Percentiles rank a stretch among this genome's conserved stretches.
These are phyloP conservation scores for Glandiceps talaboti DNA, from an alignment of 53 echinoderm and acorn worm genomes.

Conservation along the genomic window DNA sequence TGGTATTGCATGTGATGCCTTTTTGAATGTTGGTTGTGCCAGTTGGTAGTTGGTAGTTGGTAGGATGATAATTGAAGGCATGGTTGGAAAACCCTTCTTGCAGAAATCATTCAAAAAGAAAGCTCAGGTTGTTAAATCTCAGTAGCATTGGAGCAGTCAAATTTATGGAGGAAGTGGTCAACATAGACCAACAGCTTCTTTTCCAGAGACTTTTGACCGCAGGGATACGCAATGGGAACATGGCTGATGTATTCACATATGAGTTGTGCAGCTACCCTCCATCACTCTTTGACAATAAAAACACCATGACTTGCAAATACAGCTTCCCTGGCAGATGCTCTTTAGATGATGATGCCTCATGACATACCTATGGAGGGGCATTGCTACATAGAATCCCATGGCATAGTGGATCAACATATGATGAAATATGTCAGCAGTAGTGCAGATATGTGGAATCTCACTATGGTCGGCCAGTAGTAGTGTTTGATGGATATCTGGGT, in stretches of 20 bases:
- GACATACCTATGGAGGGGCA: slow-evolving; percentile 41
- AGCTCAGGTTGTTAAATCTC: too few relatives aligned
- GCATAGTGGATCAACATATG: slow-evolving; percentile 36
- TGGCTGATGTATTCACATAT: slow-evolving; percentile 2
- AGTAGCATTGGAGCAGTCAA: background rate
- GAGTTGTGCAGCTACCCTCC: slow-evolving; percentile 17
- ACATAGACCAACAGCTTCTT: slow-evolving; percentile 4
- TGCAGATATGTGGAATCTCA: slow-evolving; percentile 20
- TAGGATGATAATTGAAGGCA: slow-evolving; percentile 1
- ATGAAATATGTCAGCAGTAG: slow-evolving; percentile 28
- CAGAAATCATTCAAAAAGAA: slow-evolving; percentile 5
- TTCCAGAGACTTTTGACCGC: background rate
- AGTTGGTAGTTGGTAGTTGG: background rate
- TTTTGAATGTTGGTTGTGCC: too few relatives aligned
- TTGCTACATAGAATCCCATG: slow-evolving; percentile 42
- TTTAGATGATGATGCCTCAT: slow-evolving; percentile 14
- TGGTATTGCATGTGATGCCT: too few relatives aligned
- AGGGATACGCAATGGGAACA: background rate
- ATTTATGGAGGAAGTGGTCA: background rate
- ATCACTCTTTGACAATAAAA: slow-evolving; percentile 15
- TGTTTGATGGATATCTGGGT: slow-evolving; percentile 5
- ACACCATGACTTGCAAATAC: slow-evolving; percentile 2
- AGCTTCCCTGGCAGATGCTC: slow-evolving; percentile 13
- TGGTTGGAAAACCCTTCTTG: slow-evolving; percentile 5
- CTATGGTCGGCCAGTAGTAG: slow-evolving; percentile 11